Percentiles rank a stretch among this genome's conserved stretches.
Conservation (phyloP, 35 echinoderm and acorn worm genomes). For the Holothuria glaberrima region DNA sequence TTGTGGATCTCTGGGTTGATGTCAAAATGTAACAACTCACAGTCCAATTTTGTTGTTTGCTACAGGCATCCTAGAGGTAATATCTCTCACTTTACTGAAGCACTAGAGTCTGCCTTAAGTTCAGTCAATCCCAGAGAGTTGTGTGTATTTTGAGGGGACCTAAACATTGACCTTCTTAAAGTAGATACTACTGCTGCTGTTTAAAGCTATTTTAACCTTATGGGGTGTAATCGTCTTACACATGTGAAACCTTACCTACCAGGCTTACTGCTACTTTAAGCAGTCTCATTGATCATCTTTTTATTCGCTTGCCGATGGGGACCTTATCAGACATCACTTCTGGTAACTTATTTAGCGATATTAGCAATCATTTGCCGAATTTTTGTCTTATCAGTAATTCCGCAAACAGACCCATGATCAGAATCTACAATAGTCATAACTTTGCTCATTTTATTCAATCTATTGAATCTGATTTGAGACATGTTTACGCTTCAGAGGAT, state of each 20-base stretch:
- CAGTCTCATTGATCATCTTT: constrained; percentile 11
- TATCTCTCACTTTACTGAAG: constrained; percentile 23
- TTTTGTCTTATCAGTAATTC: constrained; percentile 7
- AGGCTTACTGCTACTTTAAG: constrained; percentile 6
- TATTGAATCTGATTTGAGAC: neutral
- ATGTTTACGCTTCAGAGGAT: neutral
- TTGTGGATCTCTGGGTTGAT: neutral
- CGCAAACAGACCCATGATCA: neutral
- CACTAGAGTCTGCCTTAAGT: constrained; percentile 9
- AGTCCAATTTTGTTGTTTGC: constrained; percentile 11
- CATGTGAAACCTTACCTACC: constrained; percentile 16
- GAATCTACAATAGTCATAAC: neutral
- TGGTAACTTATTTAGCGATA: constrained; percentile 15
- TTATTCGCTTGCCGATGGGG: constrained; percentile 5
- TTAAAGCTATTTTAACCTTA: constrained; percentile 12
- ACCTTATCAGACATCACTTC: neutral
- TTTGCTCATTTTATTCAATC: neutral
- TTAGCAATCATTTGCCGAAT: constrained; percentile 1
- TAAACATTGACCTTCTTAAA: constrained; percentile 28
- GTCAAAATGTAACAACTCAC: neutral
- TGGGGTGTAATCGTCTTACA: constrained; percentile 8
- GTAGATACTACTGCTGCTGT: neutral
- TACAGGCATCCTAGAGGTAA: constrained; percentile 20
- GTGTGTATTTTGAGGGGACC: constrained; percentile 30
- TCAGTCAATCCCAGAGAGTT: neutral